A percentile compares a stretch with the other conserved stretches of the same genome.
phyloP scores from a whole-genome alignment of 2,888 invertebrate species.

The Onchidella celtica region DNA sequence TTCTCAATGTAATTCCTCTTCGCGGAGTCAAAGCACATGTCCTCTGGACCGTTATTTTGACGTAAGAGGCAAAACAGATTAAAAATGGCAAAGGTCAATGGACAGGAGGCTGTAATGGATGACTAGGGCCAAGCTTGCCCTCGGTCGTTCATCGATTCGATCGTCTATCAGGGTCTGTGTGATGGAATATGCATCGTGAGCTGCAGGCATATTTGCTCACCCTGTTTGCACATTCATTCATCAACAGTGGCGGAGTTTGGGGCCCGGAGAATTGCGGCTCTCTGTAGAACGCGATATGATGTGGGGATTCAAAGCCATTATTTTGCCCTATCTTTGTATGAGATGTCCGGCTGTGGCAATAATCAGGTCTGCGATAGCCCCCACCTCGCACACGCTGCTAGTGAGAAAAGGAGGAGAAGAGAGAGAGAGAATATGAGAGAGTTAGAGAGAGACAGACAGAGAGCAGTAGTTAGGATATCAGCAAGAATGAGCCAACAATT shows the following conservation, averaged over 20 bases:
- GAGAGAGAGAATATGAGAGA: no score
- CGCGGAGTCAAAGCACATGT: no score
- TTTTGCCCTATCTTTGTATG: not conserved
- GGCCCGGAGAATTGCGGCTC: not conserved
- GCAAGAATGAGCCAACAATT: no score
- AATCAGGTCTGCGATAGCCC: no score
- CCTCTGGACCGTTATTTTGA: no score
- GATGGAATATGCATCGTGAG: conserved; percentile 43
- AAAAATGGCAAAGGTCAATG: conserved; percentile 2
- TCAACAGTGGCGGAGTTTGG: conserved; percentile 20
- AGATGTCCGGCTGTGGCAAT: not conserved
- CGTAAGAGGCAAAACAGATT: conserved; percentile 3
- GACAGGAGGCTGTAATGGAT: conserved; percentile 38
- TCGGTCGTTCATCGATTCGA: conserved; percentile 30
- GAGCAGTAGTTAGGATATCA: no score
- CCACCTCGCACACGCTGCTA: no score
- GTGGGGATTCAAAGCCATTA: conserved; percentile 4
- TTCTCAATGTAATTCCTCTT: no score
- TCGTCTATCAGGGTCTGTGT: conserved; percentile 16
- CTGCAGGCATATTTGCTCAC: conserved; percentile 25
- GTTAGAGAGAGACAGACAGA: no score
- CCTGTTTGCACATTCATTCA: conserved; percentile 41
- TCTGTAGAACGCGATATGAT: not conserved
- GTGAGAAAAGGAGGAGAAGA: no score
- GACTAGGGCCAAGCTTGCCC: conserved; percentile 7